Conservation (phyloP, 2,888 invertebrate species). For the Pecten maximus region DNA sequence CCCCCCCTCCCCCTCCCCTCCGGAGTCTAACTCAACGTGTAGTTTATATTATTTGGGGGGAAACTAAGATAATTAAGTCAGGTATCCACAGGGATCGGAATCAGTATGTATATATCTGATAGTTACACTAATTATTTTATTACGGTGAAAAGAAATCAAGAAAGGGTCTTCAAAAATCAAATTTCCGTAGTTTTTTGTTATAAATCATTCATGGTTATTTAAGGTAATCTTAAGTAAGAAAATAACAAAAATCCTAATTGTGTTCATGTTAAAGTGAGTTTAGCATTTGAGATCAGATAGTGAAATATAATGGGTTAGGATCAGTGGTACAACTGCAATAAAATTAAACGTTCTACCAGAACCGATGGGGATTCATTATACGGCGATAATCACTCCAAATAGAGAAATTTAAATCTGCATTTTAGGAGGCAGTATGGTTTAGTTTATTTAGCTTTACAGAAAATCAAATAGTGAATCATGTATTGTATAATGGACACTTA, state of each 20-base stretch:
- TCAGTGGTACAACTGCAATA: background rate
- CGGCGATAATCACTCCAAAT: no score
- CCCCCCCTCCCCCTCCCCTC: no score
- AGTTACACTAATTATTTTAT: background rate
- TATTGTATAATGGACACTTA: no score
- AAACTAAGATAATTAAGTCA: background rate
- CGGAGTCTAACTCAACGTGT: no score
- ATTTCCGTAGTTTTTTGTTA: background rate
- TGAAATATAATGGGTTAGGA: background rate
- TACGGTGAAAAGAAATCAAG: background rate
- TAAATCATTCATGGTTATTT: background rate
- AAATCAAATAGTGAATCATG: no score
- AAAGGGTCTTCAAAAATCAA: background rate
- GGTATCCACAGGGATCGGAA: background rate
- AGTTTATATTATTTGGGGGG: no score
- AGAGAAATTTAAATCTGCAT: no score
- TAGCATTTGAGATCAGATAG: background rate
- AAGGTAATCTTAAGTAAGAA: background rate
- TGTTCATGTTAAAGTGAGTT: background rate
- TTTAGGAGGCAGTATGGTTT: no score
- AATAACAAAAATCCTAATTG: background rate
- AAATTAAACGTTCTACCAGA: background rate
- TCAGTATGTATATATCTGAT: background rate
- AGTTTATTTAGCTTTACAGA: no score
- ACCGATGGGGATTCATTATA: background rate